Percentiles rank a stretch among this genome's conserved stretches.
Conservation (phyloP, 2,797 vertebrate species). For the Aselliscus stoliczkanus region DNA sequence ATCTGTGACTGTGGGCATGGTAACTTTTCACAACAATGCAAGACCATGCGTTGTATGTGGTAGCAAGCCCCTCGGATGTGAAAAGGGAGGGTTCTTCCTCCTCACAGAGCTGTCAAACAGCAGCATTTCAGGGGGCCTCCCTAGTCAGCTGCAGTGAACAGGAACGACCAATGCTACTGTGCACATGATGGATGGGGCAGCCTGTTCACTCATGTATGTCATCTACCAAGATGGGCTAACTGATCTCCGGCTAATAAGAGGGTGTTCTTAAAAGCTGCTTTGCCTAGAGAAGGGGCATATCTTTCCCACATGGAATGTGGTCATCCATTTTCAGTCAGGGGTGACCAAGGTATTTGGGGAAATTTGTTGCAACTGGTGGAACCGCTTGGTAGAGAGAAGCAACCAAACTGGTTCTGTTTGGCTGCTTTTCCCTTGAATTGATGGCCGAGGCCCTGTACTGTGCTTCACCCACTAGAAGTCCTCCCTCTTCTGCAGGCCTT, state of each 20-base stretch:
- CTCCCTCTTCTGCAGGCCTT: not conserved
- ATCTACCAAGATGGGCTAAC: not conserved
- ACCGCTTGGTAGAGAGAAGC: not conserved
- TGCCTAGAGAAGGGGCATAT: not conserved
- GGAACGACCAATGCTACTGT: conserved; percentile 11
- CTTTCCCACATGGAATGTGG: not conserved
- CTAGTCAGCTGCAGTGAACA: not conserved
- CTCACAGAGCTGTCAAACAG: not conserved
- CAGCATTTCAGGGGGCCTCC: not conserved
- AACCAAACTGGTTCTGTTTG: not conserved
- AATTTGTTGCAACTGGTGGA: not conserved
- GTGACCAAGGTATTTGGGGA: not conserved
- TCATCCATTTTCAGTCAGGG: not conserved
- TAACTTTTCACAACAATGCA: not conserved
- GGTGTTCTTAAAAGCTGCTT: not conserved
- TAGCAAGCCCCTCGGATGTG: not conserved
- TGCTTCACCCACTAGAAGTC: not conserved
- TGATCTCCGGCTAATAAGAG: not conserved
- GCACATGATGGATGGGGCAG: conserved; percentile 19
- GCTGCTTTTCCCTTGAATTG: not conserved
- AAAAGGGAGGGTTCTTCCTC: not conserved
- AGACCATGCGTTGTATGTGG: not conserved
- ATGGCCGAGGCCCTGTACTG: not conserved
- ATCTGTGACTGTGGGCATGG: not conserved
- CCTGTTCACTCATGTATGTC: conserved; percentile 19